phyloP scores from a whole-genome alignment of 2,888 invertebrate species.

The Eumerus sabulonum region DNA sequence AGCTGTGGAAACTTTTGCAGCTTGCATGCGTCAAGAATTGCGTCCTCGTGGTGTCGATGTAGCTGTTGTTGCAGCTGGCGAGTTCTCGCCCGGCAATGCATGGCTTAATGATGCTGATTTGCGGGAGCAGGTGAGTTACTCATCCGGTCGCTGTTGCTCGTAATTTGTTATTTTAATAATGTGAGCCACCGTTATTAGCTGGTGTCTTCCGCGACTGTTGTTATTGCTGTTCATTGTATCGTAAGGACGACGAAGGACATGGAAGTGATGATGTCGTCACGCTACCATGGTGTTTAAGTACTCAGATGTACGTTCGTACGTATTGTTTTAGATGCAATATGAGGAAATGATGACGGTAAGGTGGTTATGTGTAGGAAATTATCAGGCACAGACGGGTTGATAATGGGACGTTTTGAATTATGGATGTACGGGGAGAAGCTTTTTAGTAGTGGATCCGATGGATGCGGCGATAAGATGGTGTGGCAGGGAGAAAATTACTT shows the following conservation, averaged over 20 bases:
- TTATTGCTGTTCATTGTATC: neutral
- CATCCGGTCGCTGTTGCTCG: neutral
- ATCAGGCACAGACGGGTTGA: conserved; percentile 21
- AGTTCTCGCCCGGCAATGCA: conserved; percentile 89
- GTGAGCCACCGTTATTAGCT: conserved; percentile 39
- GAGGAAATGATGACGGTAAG: neutral
- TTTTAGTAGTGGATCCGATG: neutral
- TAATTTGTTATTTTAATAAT: conserved; percentile 59
- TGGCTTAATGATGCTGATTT: conserved; percentile 86
- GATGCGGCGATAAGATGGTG: neutral
- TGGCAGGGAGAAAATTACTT: neutral
- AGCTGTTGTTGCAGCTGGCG: conserved; percentile 90
- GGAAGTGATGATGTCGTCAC: neutral
- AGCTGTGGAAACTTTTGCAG: conserved; percentile 89
- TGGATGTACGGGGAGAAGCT: neutral
- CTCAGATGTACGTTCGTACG: neutral
- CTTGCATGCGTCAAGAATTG: conserved; percentile 89
- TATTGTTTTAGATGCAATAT: neutral
- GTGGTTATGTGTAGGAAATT: conserved; percentile 28
- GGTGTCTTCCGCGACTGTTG: conserved; percentile 15
- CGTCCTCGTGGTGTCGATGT: conserved; percentile 90
- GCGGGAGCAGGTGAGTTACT: conserved; percentile 81
- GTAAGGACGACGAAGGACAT: neutral
- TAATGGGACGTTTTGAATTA: conserved; percentile 43
- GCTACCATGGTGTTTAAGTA: conserved; percentile 6